phyloP scores from a whole-genome alignment of 2,888 invertebrate genomes.

The Drosophila formosana region DNA sequence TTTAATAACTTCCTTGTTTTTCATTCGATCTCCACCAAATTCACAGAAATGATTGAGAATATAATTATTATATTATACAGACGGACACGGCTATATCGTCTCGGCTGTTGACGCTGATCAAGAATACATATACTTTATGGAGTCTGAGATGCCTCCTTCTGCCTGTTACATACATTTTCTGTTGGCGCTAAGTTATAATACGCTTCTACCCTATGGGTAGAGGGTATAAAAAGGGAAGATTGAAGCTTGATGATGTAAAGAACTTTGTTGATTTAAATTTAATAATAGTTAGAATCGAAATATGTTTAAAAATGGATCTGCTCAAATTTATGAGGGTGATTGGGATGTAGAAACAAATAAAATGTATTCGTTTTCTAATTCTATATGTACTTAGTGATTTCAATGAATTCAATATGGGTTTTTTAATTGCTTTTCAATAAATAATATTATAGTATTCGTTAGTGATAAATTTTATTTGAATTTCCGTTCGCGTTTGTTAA shows the following conservation, averaged over 20 bases:
- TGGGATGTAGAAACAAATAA: background rate
- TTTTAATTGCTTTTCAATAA: background rate
- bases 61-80: too few species aligned
- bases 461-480: conserved; percentile 23
- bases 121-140: too few species aligned
- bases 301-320: background rate
- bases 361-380: background rate
- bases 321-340: background rate
- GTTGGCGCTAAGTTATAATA: too few species aligned
- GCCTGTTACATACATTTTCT: too few species aligned
- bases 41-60: too few species aligned
- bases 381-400: background rate
- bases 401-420: background rate
- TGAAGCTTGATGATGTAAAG: background rate
- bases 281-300: conserved; percentile 3
- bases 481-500: conserved; percentile 10
- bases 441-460: conserved; percentile 9
- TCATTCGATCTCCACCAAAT: too few species aligned
- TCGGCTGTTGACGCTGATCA: too few species aligned
- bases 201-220: too few species aligned
- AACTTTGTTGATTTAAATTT: conserved; percentile 3
- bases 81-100: too few species aligned
- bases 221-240: too few species aligned
- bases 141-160: too few species aligned
- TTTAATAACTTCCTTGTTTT: too few species aligned